Evolutionary conservation across 2,113 vertebrate species (phyloP).

Genomic region (Oncorhynchus gorbuscha): DNA sequence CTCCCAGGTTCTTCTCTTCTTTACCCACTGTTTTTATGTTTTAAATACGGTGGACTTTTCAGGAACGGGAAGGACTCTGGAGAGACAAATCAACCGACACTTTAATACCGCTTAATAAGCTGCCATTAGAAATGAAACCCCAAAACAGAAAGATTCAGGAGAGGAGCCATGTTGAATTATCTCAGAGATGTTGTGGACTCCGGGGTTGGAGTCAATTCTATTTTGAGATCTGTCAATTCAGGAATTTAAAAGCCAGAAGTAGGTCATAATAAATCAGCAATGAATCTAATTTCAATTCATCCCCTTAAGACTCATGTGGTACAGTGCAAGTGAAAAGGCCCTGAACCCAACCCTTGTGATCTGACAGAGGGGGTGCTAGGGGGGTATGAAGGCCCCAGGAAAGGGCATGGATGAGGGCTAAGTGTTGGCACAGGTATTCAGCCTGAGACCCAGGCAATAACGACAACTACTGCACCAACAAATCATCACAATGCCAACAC

Average conservation of each 20-base stretch:
- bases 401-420: constrained; percentile 6
- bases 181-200: neutral
- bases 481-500: neutral
- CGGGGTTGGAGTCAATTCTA: neutral
- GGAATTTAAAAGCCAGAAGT: no score
- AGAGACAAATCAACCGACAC: neutral
- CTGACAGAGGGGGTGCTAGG: neutral
- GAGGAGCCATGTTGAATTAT: neutral
- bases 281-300: no score
- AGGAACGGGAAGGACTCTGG: neutral
- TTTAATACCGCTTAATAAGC: neutral
- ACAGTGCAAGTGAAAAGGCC: neutral
- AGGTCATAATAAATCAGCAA: no score
- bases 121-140: neutral
- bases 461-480: neutral
- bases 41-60: neutral
- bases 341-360: neutral
- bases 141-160: neutral
- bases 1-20: neutral
- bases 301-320: neutral
- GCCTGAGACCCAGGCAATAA: constrained; percentile 52
- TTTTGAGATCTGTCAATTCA: neutral
- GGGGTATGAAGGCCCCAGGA: neutral
- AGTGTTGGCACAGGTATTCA: neutral
- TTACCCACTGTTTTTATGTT: neutral